Percentiles rank a stretch among this genome's conserved stretches.
Conservation (phyloP, 2,113 vertebrate genomes). For the Meles meles region DNA sequence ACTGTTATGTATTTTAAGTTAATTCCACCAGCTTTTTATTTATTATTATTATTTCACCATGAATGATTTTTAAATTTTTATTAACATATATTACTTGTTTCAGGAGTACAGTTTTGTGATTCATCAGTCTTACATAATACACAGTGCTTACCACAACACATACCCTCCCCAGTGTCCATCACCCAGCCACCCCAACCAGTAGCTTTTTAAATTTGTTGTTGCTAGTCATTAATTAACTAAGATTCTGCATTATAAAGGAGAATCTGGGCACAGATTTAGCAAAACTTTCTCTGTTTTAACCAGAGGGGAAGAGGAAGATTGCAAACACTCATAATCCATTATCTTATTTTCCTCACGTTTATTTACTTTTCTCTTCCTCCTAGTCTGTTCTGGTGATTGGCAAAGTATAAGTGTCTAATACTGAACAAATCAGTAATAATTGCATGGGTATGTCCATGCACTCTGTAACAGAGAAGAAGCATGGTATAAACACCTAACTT, state of each 20-base stretch:
- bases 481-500: background rate
- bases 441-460: background rate
- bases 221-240: too few relatives aligned
- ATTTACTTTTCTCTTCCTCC: background rate
- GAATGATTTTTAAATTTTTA: too few relatives aligned
- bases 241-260: background rate
- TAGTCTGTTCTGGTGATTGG: background rate
- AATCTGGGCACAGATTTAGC: background rate
- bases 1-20: background rate
- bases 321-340: background rate
- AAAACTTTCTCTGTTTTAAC: background rate
- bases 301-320: background rate
- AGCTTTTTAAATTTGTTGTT: too few relatives aligned
- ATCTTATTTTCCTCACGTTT: background rate
- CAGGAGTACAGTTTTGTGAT: too few relatives aligned
- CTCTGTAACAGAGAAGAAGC: background rate
- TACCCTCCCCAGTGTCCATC: too few relatives aligned
- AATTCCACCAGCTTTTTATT: background rate
- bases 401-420: background rate
- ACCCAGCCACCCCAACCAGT: too few relatives aligned
- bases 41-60: too few relatives aligned
- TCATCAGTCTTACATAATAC: too few relatives aligned
- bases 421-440: background rate
- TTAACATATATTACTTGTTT: too few relatives aligned
- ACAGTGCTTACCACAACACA: too few relatives aligned